Evolutionary conservation across 2,888 invertebrate genomes (phyloP), one percentile per base, ranked within the genome.

Genomic region (Nudaria mundana): DNA sequence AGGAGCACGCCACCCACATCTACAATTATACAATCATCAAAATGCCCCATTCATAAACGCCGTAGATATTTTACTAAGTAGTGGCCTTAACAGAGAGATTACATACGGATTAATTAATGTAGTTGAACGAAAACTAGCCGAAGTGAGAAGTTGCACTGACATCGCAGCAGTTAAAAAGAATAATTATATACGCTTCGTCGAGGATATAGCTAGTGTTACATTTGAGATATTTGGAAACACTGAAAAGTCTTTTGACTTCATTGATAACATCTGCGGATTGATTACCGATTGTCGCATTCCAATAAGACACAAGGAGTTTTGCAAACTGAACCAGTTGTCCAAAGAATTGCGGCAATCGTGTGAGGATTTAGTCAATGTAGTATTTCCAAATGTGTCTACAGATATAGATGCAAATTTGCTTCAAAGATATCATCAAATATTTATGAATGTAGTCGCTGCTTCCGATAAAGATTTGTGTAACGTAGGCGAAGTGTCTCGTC

Each of bases 21-120:
- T 89, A 16, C 89, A 89, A 48, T 49, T 89, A 3, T 89, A 89
- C 46, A 87, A 73, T 43, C 88, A 89, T 47, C 83, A 86, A 55
- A 89, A 89, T 39, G 83, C 88, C 1, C 83, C 88, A 0, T 86
- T 89, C 26, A 85, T 89, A 12, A 87, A 88, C 28, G 84, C 89
- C 12, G 88, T 89, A 0, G 89, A 89, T 47, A 81, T 89, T 37
- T 59, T 89, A 24, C 48, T 89, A 2, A 87, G 89, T 45, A 88
- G 88, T 29, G 89, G 89, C 0, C 76, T 89, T 0, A 89, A 89
- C 45, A 81, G 82, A 60, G 87, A 89, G 46, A 88, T 89, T 18
- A 89, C 89, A 0, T 89, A 89, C 45, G 89, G 88, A 0, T 71
- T 89, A 1, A 84, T 89, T 40, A 89, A 89, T 44, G 81, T 89